phyloP scores from a whole-genome alignment of 1,140 invertebrate genomes.

The Zaprionus lachaisei region DNA sequence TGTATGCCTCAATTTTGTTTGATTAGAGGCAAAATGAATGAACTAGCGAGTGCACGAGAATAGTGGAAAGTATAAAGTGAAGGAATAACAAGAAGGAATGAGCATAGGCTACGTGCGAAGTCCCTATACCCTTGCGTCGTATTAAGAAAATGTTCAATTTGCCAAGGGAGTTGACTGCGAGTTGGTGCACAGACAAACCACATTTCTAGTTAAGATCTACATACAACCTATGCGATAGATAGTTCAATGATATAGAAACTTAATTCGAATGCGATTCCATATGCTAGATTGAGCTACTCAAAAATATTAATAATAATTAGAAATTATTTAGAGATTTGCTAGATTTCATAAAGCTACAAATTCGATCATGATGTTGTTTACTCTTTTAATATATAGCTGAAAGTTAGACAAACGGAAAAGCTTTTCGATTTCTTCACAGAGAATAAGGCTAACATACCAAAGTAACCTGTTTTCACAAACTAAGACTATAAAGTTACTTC shows the following conservation, averaged over 20 bases:
- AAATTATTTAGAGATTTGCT: neutral
- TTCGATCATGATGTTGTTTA: neutral
- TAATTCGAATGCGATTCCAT: no score
- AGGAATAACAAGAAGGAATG: neutral
- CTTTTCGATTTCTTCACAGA: neutral
- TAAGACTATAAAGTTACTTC: neutral
- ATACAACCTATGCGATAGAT: neutral
- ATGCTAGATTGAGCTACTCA: neutral
- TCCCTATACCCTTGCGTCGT: neutral
- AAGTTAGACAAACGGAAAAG: neutral
- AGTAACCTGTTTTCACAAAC: neutral
- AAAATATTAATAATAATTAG: neutral
- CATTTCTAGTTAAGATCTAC: neutral
- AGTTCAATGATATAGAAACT: neutral
- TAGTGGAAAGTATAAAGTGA: neutral
- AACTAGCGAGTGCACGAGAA: neutral
- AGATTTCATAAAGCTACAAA: neutral
- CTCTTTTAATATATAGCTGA: neutral
- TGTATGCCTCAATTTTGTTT: neutral
- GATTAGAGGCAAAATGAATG: slow-evolving; percentile 5
- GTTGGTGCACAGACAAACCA: neutral
- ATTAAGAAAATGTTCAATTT: neutral
- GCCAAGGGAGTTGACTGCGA: no score
- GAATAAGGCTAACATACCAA: neutral
- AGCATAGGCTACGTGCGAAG: neutral